phyloP scores from a whole-genome alignment of 2,113 vertebrate genomes.

The Nematolebias whitei region DNA sequence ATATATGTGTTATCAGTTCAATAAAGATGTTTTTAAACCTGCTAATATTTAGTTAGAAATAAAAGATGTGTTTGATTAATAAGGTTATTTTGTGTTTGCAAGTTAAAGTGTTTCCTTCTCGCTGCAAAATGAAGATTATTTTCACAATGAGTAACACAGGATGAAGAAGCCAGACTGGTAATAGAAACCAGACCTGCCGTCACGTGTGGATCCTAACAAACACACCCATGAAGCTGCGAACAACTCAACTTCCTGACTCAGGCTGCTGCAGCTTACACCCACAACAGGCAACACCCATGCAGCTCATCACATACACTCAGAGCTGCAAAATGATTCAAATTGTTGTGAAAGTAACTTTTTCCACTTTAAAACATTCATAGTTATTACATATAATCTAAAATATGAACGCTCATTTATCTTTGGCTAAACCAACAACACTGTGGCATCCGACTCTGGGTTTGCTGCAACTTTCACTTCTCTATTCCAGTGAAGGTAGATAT shows the following conservation, averaged over 20 bases:
- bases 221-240: conserved; percentile 65
- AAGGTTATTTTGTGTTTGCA: background rate
- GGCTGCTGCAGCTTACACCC: conserved; percentile 56
- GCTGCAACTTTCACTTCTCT: conserved; percentile 37
- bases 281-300: conserved; percentile 69
- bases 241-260: conserved; percentile 59
- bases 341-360: background rate
- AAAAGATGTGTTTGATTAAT: background rate
- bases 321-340: conserved; percentile 7
- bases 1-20: background rate
- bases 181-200: conserved; percentile 64
- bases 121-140: conserved; percentile 16
- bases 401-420: conserved; percentile 32
- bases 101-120: conserved; percentile 13
- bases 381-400: conserved; percentile 15
- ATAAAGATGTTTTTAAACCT: background rate
- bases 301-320: conserved; percentile 4
- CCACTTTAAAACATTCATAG: conserved; percentile 2
- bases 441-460: conserved; percentile 20
- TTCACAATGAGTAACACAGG: conserved; percentile 42
- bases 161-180: conserved; percentile 34
- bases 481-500: conserved; percentile 8
- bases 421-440: conserved; percentile 24
- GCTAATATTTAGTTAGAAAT: background rate
- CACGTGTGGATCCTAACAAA: conserved; percentile 71